Evolutionary conservation across 2,113 vertebrate genomes (phyloP).

Genomic region (Serinus canaria): DNA sequence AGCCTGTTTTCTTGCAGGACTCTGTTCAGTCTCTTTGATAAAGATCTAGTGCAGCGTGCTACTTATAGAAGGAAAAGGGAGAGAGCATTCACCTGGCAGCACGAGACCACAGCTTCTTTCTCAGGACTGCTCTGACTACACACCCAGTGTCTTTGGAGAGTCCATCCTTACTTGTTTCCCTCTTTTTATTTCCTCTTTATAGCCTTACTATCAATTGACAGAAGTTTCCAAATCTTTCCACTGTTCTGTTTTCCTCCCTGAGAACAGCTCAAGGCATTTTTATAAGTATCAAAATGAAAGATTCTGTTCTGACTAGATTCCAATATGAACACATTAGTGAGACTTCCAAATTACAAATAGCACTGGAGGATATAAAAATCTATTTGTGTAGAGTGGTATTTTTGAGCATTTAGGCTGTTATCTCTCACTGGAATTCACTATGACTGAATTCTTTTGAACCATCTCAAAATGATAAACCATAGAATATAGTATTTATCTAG

Average conservation of each 20-base stretch:
- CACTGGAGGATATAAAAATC: not conserved
- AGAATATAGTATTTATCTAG: not conserved
- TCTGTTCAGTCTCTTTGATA: not conserved
- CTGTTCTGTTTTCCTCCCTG: not conserved
- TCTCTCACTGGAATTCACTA: not conserved
- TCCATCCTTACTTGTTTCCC: not conserved
- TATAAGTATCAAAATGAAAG: not conserved
- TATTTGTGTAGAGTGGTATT: not conserved
- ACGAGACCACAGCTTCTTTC: not conserved
- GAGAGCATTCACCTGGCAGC: not conserved
- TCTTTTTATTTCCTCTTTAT: not conserved
- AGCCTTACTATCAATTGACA: not conserved
- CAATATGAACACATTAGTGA: not conserved
- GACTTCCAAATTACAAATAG: not conserved
- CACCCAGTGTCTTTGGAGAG: not conserved
- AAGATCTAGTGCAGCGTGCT: not conserved
- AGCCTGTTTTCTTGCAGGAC: not conserved
- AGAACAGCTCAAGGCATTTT: not conserved
- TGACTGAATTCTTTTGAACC: not conserved
- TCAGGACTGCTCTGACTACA: not conserved
- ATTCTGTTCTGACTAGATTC: not conserved
- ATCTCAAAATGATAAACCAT: not conserved
- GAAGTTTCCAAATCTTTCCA: not conserved
- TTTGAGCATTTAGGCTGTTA: not conserved
- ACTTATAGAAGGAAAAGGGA: accelerated